Base-by-base conservation (phyloP, 2,797 vertebrate genomes). In the Malurus leucopterus region DNA sequence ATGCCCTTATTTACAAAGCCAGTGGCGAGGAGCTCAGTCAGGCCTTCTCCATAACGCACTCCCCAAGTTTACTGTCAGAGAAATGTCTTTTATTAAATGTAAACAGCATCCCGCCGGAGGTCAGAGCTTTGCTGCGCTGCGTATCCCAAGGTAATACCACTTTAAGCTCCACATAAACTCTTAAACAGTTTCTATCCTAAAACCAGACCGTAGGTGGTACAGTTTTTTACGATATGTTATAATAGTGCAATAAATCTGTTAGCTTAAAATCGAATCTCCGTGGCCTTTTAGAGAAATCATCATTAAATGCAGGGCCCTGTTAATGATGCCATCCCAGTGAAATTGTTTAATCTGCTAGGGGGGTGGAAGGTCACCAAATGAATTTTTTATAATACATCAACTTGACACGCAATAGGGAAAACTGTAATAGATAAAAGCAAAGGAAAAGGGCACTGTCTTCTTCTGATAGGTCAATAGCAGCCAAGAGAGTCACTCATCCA, bases 191-290 rank as follows among this genome's bases (percentile, higher is more conserved):
- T 96, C 97, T 97, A 95, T 97, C 97, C 97, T 97, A 97, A 97
- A 97, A 97, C 97, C 96, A 97, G 96, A 97, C 97, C 94, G 93
- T 97, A 96, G 98, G 98, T 98, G 98, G 98, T 98, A 98, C 97
- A 97, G 98, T 98, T 99, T 98, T 99, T 98, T 99, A 98, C 98
- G 98, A 98, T 98, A 98, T 99, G 98, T 99, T 99, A 98, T 98
- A 99, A 99, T 99, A 98, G 98, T 98, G 98, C 98, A 99, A 99
- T 99, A 99, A 99, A 99, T 99, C 98, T 98, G 98, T 99, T 99
- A 98, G 98, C 98, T 99, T 98, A 99, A 98, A 99, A 99, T 99
- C 98, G 98, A 99, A 99, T 99, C 98, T 99, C 98, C 97, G 97
- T 99, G 98, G 98, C 98, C 98, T 99, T 99, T 99, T 99, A 98